Evolutionary conservation across 2,113 vertebrate genomes (phyloP).

Genomic region (Struthio camelus): DNA sequence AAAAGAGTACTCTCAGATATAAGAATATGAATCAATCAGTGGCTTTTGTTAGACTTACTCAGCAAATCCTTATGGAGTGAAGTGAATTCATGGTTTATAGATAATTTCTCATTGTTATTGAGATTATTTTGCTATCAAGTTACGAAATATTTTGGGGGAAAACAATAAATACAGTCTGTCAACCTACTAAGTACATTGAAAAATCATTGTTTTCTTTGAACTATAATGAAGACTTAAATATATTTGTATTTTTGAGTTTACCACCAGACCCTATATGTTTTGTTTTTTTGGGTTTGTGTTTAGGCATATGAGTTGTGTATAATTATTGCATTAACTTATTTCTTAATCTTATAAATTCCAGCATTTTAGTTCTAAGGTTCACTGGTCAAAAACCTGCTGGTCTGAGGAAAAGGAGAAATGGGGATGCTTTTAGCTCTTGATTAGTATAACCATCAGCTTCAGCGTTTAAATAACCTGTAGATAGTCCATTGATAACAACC

Average conservation of each 20-base stretch:
- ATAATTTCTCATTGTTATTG: not conserved
- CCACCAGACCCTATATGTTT: not conserved
- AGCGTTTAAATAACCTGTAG: not conserved
- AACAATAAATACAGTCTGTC: not conserved
- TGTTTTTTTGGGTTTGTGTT: not conserved
- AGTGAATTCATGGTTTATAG: not conserved
- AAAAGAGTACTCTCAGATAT: not conserved
- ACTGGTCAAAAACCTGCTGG: not conserved
- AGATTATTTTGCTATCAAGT: not conserved
- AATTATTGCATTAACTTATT: not conserved
- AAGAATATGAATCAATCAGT: not conserved
- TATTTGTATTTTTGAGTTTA: not conserved
- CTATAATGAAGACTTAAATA: not conserved
- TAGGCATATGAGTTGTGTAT: not conserved
- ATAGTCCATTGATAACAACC: not conserved
- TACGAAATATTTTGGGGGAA: not conserved
- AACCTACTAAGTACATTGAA: not conserved
- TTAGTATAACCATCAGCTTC: not conserved
- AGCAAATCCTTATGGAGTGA: not conserved
- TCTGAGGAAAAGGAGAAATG: not conserved
- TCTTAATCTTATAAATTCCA: not conserved
- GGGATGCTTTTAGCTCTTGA: not conserved
- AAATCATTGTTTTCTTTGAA: not conserved
- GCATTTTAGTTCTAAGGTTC: accelerated
- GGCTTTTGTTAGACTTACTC: not conserved